Percentiles rank a stretch among this genome's conserved stretches.
These are phyloP conservation scores for Trematomus bernacchii DNA, from an alignment of 2,797 vertebrate species.

Conservation along the genomic window DNA sequence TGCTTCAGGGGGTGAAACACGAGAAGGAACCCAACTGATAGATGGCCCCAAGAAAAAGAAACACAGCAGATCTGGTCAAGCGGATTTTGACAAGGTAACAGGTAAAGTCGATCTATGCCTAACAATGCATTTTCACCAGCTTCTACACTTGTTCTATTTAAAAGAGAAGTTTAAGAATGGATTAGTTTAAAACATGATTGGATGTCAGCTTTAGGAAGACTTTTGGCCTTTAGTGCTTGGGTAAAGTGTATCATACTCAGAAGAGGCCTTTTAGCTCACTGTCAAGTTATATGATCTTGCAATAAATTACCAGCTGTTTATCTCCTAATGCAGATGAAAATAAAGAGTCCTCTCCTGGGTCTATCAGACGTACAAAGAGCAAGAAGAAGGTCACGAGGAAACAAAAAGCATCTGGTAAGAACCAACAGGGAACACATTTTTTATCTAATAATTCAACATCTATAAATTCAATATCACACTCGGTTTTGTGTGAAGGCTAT, in stretches of 20 bases:
- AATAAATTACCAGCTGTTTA: not conserved
- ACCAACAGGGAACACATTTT: not conserved
- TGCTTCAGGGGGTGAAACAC: not conserved
- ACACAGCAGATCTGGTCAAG: constrained; percentile 18
- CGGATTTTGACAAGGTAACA: constrained; percentile 53
- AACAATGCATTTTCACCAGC: constrained; percentile 25
- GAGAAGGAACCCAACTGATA: constrained; percentile 5
- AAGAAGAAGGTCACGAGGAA: constrained; percentile 50
- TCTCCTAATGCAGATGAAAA: constrained; percentile 8
- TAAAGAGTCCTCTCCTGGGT: constrained; percentile 15
- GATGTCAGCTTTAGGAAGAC: not conserved
- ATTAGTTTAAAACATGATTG: not conserved
- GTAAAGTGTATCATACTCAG: not conserved
- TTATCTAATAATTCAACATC: too few relatives aligned
- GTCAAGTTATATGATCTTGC: not conserved
- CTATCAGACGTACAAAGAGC: not conserved
- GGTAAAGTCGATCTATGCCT: constrained; percentile 56
- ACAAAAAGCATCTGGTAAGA: constrained; percentile 59
- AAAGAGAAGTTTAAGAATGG: not conserved
- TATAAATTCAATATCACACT: too few relatives aligned
- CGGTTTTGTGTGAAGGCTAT: too few relatives aligned
- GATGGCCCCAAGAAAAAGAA: constrained; percentile 23
- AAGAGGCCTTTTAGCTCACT: not conserved
- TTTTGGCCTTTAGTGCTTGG: not conserved
- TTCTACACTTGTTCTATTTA: not conserved